Base-by-base conservation (phyloP, 1,140 invertebrate genomes). In the Laodelphax striatellus region DNA sequence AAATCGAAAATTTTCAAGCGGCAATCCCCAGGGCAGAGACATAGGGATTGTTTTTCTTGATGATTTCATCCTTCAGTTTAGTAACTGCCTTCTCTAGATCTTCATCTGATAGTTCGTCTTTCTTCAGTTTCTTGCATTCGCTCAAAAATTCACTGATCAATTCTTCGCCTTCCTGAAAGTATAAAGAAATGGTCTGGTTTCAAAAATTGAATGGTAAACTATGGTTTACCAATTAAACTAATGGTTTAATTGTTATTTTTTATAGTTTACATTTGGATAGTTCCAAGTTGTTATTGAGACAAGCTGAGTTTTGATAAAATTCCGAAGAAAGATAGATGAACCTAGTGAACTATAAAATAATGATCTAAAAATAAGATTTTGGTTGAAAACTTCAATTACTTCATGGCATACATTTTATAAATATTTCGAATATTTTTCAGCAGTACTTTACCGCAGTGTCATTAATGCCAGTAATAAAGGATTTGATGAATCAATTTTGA, bases 101-200 rank as follows among this genome's bases (percentile, higher is more conserved):
- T 8, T 76, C 71, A 54, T 78, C 73, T 0, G 74, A 68, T 41
- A 71, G 53, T 14, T 71, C 69, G 14, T 70, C 42, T 63, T 55
- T 72, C 65, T 22, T 79, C 66, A 63, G 66, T n/a, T 64, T 54
- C 55, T 79, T 79, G 61, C 78, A 81, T 60, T 79, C 75, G 1
- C 68, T 65, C 41, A 80, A 64, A 68, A 83, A 82, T 1, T 80
- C 70, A 10, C 71, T 62, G 21, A 84, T 80, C 4, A 81, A 64
- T 22, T 75, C 60, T 63, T 82, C 76, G 14, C 80, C 82, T 65
- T 82, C 77, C 74, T 77, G 52, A 41, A 68, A 68, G 61, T 55
- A n/a, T n/a, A 64, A 66, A 57, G 24, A 59, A 50, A 60, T 55
- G 55, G 16, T n/a, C 11, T 53, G 11, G 43, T 1, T 16, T 42